phyloP scores from a whole-genome alignment of 2,113 vertebrate species.

The Tautogolabrus adspersus region DNA sequence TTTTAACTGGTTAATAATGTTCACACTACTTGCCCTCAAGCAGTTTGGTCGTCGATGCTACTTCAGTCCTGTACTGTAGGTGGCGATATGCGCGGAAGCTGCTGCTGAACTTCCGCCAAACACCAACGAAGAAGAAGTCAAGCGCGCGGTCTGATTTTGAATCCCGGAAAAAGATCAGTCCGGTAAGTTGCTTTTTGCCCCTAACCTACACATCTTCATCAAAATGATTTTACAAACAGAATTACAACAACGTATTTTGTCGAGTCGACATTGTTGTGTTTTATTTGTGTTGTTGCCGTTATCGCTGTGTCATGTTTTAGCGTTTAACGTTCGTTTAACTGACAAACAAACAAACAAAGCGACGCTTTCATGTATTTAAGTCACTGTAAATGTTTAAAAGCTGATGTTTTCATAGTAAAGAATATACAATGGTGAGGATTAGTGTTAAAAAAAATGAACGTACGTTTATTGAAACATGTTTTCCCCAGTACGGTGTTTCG shows the following conservation, averaged over 20 bases:
- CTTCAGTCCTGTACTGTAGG: background rate
- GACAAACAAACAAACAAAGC: constrained; percentile 10
- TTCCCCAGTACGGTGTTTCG: too few relatives aligned
- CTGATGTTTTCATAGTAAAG: too few relatives aligned
- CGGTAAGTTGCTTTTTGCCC: background rate
- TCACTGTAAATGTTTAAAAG: too few relatives aligned
- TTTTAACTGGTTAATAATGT: too few relatives aligned
- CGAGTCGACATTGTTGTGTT: fast-evolving
- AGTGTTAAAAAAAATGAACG: too few relatives aligned
- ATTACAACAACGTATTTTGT: too few relatives aligned
- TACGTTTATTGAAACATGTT: too few relatives aligned
- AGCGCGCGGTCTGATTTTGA: constrained; percentile 42
- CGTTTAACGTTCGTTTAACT: background rate
- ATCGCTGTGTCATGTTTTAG: background rate
- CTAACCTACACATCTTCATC: background rate
- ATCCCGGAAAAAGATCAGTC: background rate
- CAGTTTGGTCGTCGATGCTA: too few relatives aligned
- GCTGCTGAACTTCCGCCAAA: background rate
- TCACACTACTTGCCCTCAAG: too few relatives aligned
- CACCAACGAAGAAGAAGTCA: constrained; percentile 24
- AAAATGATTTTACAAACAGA: background rate
- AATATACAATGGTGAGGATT: too few relatives aligned
- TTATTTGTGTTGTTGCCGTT: background rate
- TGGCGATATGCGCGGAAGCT: background rate
- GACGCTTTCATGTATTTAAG: background rate